Conservation (phyloP, 2,797 vertebrate genomes). For the Loriculus beryllinus region DNA sequence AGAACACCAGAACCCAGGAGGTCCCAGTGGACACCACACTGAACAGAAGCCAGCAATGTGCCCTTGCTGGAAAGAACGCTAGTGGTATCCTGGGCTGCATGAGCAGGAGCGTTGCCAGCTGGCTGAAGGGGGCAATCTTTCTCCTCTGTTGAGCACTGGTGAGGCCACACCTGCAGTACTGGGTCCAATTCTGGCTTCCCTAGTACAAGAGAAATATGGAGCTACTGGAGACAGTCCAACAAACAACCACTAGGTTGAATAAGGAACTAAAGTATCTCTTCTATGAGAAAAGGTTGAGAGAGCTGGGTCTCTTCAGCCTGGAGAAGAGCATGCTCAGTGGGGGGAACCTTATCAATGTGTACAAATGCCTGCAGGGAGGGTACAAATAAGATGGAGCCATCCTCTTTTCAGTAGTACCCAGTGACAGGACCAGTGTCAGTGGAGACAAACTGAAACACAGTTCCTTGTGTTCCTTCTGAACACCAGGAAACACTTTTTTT, state of each 20-base stretch:
- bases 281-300: background rate
- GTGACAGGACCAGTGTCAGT: background rate
- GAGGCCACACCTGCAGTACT: background rate
- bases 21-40: background rate
- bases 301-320: background rate
- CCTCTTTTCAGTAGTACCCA: background rate
- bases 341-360: background rate
- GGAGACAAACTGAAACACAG: background rate
- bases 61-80: background rate
- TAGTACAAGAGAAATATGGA: background rate
- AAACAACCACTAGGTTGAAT: background rate
- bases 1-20: background rate
- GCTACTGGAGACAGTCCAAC: background rate
- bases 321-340: background rate
- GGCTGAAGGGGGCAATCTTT: background rate
- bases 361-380: background rate
- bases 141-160: background rate
- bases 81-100: background rate
- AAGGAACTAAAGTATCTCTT: background rate
- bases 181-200: background rate
- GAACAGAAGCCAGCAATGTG: background rate
- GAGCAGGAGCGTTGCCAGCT: background rate
- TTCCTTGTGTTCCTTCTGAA: background rate
- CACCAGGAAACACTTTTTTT: background rate
- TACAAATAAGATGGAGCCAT: background rate